phyloP scores from a whole-genome alignment of 1,140 invertebrate species.

The Aphaenogaster floridana region DNA sequence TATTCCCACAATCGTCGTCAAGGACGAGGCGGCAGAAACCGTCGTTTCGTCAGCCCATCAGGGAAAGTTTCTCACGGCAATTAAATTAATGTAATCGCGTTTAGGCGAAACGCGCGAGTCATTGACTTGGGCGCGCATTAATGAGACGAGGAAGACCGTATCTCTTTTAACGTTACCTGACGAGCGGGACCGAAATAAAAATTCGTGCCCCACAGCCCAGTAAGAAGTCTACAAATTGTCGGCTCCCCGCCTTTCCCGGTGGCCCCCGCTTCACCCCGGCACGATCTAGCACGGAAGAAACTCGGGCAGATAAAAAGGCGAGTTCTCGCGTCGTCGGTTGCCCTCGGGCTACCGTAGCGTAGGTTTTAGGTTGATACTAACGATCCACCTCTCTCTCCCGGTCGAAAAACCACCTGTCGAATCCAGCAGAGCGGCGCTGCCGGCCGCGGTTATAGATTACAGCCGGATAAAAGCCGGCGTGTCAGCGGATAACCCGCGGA shows the following conservation, averaged over 20 bases:
- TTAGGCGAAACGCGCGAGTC: constrained; percentile 32
- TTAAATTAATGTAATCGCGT: constrained; percentile 52
- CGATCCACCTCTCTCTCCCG: constrained; percentile 46
- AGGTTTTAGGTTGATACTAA: constrained; percentile 63
- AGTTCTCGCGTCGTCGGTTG: constrained; percentile 42
- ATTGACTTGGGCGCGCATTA: constrained; percentile 45
- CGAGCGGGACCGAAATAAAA: constrained; percentile 34
- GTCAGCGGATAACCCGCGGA: constrained; percentile 54
- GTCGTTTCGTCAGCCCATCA: neutral
- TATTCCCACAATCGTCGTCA: constrained; percentile 4
- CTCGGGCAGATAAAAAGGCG: constrained; percentile 44
- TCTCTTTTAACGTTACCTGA: constrained; percentile 18
- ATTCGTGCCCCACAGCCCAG: constrained; percentile 27
- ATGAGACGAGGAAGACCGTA: constrained; percentile 14
- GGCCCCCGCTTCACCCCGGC: neutral
- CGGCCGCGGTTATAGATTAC: constrained; percentile 58
- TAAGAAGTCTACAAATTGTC: constrained; percentile 61
- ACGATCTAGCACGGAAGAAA: constrained; percentile 43
- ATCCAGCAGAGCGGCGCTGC: constrained; percentile 40
- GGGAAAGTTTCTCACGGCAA: constrained; percentile 35
- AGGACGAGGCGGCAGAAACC: constrained; percentile 1
- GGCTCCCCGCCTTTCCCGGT: too few species aligned
- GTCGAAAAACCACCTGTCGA: constrained; percentile 71
- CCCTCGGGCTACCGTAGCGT: constrained; percentile 44
- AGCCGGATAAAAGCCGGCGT: constrained; percentile 55